A percentile compares a stretch with the other conserved stretches of the same genome.
phyloP scores from a whole-genome alignment of 2,888 invertebrate species.

The Hedychridium roseum region DNA sequence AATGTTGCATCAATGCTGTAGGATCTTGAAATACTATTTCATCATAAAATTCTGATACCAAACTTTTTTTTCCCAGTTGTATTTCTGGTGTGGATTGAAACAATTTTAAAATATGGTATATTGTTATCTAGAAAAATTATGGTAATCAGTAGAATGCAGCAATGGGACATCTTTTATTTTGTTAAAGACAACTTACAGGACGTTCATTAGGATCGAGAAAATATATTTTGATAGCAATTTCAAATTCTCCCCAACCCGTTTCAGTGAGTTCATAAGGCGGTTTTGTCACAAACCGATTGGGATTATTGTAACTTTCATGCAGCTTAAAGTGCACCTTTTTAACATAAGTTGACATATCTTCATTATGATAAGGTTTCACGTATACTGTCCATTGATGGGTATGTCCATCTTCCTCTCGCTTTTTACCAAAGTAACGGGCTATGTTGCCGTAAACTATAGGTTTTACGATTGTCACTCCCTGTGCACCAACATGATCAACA shows the following conservation, averaged over 20 bases:
- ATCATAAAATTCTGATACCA: conserved; percentile 94
- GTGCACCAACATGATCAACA: conserved; percentile 42
- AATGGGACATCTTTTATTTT: background rate
- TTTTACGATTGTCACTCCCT: conserved; percentile 90
- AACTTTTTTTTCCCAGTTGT: conserved; percentile 70
- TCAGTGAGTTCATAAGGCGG: conserved; percentile 98
- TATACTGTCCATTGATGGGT: conserved; percentile 99
- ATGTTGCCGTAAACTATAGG: conserved; percentile 97
- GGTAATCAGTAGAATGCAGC: conserved; percentile 3
- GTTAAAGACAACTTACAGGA: conserved; percentile 72
- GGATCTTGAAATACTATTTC: conserved; percentile 95
- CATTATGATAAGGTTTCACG: conserved; percentile 90
- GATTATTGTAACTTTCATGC: conserved; percentile 96
- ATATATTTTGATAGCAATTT: conserved; percentile 96
- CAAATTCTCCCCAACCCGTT: conserved; percentile 99
- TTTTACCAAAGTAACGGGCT: conserved; percentile 94
- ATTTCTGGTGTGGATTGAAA: conserved; percentile 78
- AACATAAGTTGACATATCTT: conserved; percentile 93
- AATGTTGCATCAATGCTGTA: conserved; percentile 88
- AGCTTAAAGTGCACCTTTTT: conserved; percentile 97
- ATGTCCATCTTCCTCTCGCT: conserved; percentile 96
- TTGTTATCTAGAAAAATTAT: conserved; percentile 77
- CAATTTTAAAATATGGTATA: conserved; percentile 93
- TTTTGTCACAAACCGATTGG: conserved; percentile 90
- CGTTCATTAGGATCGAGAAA: conserved; percentile 96